A percentile compares a stretch with the other conserved stretches of the same genome.
These are phyloP conservation scores for Melipona beecheii DNA, from an alignment of 2,888 invertebrate genomes.

Conservation along the genomic window DNA sequence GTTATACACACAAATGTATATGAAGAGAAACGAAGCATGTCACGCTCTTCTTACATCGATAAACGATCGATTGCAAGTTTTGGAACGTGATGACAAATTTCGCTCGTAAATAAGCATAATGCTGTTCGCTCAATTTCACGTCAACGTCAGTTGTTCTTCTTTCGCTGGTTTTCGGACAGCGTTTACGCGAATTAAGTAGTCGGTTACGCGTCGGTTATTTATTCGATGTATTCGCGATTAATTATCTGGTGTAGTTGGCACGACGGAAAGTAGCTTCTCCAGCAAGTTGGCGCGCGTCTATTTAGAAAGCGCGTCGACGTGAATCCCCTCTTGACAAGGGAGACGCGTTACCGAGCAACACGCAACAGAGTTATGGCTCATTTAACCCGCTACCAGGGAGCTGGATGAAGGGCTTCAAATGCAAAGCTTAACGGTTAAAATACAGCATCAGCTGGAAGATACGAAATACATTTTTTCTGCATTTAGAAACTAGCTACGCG, in stretches of 20 bases:
- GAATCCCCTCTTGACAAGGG: slow-evolving; percentile 53
- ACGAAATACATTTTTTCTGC: slow-evolving; percentile 3
- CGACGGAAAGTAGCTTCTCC: slow-evolving; percentile 36
- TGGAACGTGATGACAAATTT: background rate
- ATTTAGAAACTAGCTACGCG: background rate
- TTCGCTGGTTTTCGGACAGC: background rate
- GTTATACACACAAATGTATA: background rate
- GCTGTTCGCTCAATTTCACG: background rate
- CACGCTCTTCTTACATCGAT: background rate
- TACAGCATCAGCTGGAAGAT: slow-evolving; percentile 39
- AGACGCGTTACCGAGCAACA: slow-evolving; percentile 56
- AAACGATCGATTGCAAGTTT: no score
- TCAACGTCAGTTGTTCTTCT: background rate
- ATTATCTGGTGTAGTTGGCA: slow-evolving; percentile 1
- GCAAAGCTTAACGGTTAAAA: slow-evolving; percentile 41
- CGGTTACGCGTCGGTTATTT: background rate
- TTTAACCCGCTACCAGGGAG: slow-evolving; percentile 47
- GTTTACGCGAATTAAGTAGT: background rate
- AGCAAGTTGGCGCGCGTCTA: slow-evolving; percentile 48
- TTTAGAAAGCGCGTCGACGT: slow-evolving; percentile 60
- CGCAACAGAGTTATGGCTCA: slow-evolving; percentile 57
- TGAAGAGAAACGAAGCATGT: background rate
- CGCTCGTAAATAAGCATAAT: no score
- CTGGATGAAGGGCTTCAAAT: slow-evolving; percentile 34
- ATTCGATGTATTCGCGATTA: slow-evolving; percentile 9